phyloP scores from a whole-genome alignment of 2,888 invertebrate genomes.

The Liopterus haemorrhoidalis region DNA sequence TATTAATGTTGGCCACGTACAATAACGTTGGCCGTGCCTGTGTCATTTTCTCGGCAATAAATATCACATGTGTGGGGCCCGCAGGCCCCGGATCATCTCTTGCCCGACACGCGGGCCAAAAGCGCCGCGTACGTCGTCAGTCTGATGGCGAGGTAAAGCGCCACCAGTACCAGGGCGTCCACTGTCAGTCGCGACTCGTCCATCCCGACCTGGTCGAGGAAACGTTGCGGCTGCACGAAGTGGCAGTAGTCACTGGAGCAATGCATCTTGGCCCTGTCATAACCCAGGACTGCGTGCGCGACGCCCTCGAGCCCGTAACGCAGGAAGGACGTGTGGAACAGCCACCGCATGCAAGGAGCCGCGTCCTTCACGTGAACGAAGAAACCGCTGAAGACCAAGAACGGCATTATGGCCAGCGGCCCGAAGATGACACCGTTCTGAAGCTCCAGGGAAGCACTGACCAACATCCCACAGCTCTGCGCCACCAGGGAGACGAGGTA shows the following conservation, averaged over 20 bases:
- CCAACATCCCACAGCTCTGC: constrained; percentile 77
- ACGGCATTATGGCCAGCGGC: constrained; percentile 80
- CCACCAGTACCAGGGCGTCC: constrained; percentile 59
- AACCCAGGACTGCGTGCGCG: constrained; percentile 75
- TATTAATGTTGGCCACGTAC: no score
- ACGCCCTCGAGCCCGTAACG: constrained; percentile 85
- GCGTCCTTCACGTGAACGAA: constrained; percentile 80
- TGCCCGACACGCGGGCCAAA: constrained; percentile 56
- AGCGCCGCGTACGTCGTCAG: constrained; percentile 62
- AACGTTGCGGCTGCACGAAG: constrained; percentile 60
- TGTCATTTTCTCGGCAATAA: no score
- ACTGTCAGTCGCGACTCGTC: constrained; percentile 58
- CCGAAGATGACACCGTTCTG: constrained; percentile 88
- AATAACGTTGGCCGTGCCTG: no score
- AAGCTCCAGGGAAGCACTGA: constrained; percentile 72
- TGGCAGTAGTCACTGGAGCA: constrained; percentile 75
- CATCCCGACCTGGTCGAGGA: constrained; percentile 72
- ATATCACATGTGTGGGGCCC: no score
- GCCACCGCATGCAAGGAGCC: constrained; percentile 70
- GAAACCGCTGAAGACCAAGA: constrained; percentile 87
- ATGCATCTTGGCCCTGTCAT: constrained; percentile 64
- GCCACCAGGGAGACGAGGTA: constrained; percentile 76
- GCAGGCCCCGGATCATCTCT: no score
- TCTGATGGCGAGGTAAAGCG: constrained; percentile 58
- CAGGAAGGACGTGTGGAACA: constrained; percentile 82